Evolutionary conservation across 2,888 invertebrate genomes (phyloP), one percentile per base, ranked within the genome.

Genomic region (Scrobipalpa costella): DNA sequence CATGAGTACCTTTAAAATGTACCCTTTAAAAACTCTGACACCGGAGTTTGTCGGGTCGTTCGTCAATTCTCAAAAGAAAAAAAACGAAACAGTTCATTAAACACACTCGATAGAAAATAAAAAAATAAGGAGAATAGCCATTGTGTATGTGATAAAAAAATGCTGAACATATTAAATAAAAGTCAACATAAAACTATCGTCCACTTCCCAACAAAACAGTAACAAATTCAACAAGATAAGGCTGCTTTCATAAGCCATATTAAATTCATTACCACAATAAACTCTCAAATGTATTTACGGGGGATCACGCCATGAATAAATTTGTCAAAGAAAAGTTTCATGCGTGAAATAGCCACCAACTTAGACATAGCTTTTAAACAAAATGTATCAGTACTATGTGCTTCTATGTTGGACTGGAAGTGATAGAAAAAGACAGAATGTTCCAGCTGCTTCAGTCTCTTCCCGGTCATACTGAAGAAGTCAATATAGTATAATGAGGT

Each of bases 231-330:
- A 64, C 67, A 73, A 80, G 82, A 82, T 84, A 84, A 84, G 80
- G 75, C 72, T 76, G 79, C 81, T 86, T 85, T 84, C 84, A 85
- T 87, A 86, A 86, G 80, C 86, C 83, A 83, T 89, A 88, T 90
- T 87, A 88, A 89, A 89, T 90, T 90, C 88, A 90, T 90, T 90
- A 90, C 84, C 81, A 90, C 88, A 88, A 86, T 89, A 89, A 89
- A 90, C 82, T 85, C 88, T 86, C 87, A 84, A 88, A 89, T 89
- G 86, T 89, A 90, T 90, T 89, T 88, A 90, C 86, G 86, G 86
- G 88, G 88, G 90, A 88, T 88, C 89, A 85, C 77, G 86, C 81
- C 84, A 91, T 91, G 90, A 90, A 90, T 91, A 91, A 88, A 90
- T 90, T 86, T 71, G 83, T 81, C 80, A 85, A 82, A 81, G 79